Evolutionary conservation across 1,140 invertebrate genomes (phyloP), one percentile per base, ranked within the genome.

Genomic region (Drosophila saltans): DNA sequence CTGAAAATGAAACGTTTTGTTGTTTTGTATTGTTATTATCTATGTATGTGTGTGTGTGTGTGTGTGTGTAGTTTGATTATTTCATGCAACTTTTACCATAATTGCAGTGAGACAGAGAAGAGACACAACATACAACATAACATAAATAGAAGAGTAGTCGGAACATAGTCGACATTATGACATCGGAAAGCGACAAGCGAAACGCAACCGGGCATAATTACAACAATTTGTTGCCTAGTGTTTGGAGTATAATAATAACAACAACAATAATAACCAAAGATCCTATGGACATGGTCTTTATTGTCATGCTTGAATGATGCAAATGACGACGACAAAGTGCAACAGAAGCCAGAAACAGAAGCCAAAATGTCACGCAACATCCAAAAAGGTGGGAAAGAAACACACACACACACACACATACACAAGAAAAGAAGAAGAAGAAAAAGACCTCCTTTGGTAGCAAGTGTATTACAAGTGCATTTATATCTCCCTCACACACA

Each of bases 31-130:
- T 40, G 72, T 66, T 67, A 52, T 57, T 63, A 78, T 56, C 77
- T 16, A 66, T 63, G 21, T 52, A 21, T 26, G 45, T 26, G 21
- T 79, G 66, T 63, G 77, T 59, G 43, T 83, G 63, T 62, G 48
- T 48, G 62, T 39, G 58, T 65, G 66, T 26, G 45, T 66, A 21
- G 45, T 9, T 40, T 48, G 45, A 21, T 48, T 80, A 61, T 79
- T 89, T 70, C 83, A 89, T 88, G 84, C 84, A 84, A 88, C 84
- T 88, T 88, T 88, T 88, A 89, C 84, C 84, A 89, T 89, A 89
- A 89, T 89, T 89, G 84, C 81, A 75, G 16, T 16, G 16, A 16
- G 84, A 77, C 48, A 41, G 5, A 60, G 16, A 63, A 60, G 72
- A 60, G 28, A 64, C 59, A 55, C 63, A 78, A 72, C 63, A 30